phyloP scores from a whole-genome alignment of 64 coral and sea anemone genomes.

The Pachyseris speciosa region DNA sequence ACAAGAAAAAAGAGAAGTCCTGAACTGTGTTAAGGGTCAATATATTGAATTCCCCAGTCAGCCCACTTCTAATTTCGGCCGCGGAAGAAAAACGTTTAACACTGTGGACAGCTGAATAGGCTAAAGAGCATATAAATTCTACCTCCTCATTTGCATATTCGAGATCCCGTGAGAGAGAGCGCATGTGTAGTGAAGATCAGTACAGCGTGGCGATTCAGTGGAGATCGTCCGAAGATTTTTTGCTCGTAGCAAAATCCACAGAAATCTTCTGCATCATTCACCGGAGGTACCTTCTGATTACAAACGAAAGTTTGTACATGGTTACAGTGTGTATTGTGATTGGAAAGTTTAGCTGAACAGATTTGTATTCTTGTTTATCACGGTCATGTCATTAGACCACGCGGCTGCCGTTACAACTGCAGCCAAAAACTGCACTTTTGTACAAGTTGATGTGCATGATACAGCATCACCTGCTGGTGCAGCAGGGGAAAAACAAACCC shows the following conservation, averaged over 20 bases:
- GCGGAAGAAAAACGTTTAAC: too few relatives aligned
- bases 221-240: not conserved
- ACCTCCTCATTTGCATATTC: conserved; percentile 19
- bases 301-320: not conserved
- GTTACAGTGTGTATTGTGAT: not conserved
- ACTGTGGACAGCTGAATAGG: too few relatives aligned
- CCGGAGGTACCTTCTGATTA: not conserved
- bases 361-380: too few relatives aligned
- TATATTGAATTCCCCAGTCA: too few relatives aligned
- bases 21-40: too few relatives aligned
- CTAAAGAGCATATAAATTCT: too few relatives aligned
- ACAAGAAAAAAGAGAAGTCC: too few relatives aligned
- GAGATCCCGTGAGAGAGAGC: not conserved
- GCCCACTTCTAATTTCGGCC: too few relatives aligned
- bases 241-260: not conserved
- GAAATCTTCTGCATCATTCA: not conserved
- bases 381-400: not conserved
- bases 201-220: not conserved
- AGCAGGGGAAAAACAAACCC: not conserved
- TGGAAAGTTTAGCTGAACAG: not conserved
- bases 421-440: not conserved
- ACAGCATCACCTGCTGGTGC: not conserved
- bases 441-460: not conserved
- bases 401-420: not conserved
- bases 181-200: not conserved